Evolutionary conservation across 1,140 invertebrate species (phyloP), one percentile per base, ranked within the genome.

Genomic region (Zeugodacus cucurbitae): DNA sequence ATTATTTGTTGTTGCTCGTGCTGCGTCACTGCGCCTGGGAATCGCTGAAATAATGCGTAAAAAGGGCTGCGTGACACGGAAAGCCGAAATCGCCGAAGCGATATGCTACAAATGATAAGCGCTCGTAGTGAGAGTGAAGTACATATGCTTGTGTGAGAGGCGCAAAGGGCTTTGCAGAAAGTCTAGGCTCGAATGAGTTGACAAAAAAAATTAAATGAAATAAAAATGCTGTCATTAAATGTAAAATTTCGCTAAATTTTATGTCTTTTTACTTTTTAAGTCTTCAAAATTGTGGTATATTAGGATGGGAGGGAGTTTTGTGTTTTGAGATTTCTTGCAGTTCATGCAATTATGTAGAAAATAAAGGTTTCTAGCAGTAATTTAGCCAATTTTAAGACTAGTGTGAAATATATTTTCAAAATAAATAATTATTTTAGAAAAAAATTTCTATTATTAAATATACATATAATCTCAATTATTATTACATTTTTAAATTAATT

Each of bases 41-140:
- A 82, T 48, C 34, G 74, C 41, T 34, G 74, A 41, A 44, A 82
- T 82, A 82, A 82, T 82, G 74, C 74, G 41, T 82, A 10, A 22
- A 48, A 82, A 82, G 74, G 41, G 74, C 74, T 82, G 74, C 41
- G 74, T 48, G 74, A 48, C 74, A 82, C 41, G 74, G 37, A 82
- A 82, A 48, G 44, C 41, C 34, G 37, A 22, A 64, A 29, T 67
- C 14, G 62, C 26, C 4, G 7, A 20, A 54, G 17, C 14, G 48
- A 17, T 74, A 41, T 41, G 10, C 32, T 22, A 74, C 48, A 17
- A 34, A 70, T 70, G 64, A 32, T 17, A 20, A 37, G 32, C 64
- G 64, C 64, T 8, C 58, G 10, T 5, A 48, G 11, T 48, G 44
- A 48, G 44, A 74, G 34, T 41, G 17, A 74, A 6, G 48, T 17